phyloP scores from a whole-genome alignment of 1,140 invertebrate genomes.

The Caenorhabditis elegans region DNA sequence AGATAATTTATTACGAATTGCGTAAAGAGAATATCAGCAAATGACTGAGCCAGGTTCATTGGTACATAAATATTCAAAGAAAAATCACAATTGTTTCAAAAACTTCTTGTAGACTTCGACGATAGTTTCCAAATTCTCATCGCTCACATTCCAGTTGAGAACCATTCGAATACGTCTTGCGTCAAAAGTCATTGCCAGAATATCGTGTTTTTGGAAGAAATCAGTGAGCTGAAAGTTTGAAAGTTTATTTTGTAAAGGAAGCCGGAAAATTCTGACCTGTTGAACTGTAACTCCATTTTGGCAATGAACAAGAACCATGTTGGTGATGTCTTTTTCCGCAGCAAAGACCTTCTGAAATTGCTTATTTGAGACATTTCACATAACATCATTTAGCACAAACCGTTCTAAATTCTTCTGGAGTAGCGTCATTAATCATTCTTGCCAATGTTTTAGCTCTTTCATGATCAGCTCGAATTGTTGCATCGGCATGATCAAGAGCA shows the following conservation, averaged over 20 bases:
- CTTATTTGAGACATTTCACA: not conserved
- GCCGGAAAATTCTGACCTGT: not conserved
- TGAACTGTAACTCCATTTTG: not conserved
- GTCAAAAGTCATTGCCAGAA: conserved; percentile 49
- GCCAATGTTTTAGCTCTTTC: conserved; percentile 74
- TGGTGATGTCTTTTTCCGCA: conserved; percentile 34
- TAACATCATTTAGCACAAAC: not conserved
- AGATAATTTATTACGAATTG: too few relatives aligned
- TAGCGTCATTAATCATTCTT: conserved; percentile 69
- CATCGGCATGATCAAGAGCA: conserved; percentile 77
- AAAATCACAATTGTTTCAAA: conserved; percentile 1
- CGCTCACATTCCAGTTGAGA: conserved; percentile 42
- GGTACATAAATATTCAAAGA: not conserved
- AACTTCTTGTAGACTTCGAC: conserved; percentile 29
- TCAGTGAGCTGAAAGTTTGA: conserved; percentile 15
- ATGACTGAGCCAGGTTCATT: too few relatives aligned
- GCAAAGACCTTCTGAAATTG: not conserved
- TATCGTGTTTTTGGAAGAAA: conserved; percentile 35
- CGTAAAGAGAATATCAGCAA: too few relatives aligned
- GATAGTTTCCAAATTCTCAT: conserved; percentile 28
- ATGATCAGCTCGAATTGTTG: conserved; percentile 77
- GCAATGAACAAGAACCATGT: conserved; percentile 45
- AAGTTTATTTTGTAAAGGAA: not conserved
- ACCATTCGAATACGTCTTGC: conserved; percentile 42
- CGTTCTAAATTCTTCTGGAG: conserved; percentile 9